These are phyloP conservation scores for Ascidia mentula DNA, from an alignment of 23 tunicate genomes.

Conservation along the genomic window DNA sequence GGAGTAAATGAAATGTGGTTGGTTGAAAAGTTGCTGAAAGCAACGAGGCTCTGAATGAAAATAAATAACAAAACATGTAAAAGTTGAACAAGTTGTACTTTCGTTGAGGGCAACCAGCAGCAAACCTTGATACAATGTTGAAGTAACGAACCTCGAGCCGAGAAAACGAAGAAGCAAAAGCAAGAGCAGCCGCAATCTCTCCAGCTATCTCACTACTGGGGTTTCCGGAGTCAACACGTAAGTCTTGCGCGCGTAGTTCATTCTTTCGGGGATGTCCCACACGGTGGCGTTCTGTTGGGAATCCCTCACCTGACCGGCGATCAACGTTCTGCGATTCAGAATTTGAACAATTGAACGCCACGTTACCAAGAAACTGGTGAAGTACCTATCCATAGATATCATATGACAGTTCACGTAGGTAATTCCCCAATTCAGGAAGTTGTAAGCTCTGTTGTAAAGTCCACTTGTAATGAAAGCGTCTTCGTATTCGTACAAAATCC, in stretches of 20 bases:
- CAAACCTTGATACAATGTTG: no score
- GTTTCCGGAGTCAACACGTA: constrained; percentile 30
- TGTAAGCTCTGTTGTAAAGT: constrained; percentile 27
- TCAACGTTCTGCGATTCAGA: not conserved
- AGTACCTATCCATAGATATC: constrained; percentile 28
- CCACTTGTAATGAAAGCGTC: constrained; percentile 47
- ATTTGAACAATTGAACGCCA: no score
- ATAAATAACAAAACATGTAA: not conserved
- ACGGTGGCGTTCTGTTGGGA: constrained; percentile 20
- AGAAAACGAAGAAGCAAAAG: constrained; percentile 87
- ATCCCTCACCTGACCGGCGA: constrained; percentile 73
- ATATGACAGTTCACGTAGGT: constrained; percentile 43
- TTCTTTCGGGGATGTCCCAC: constrained; percentile 86
- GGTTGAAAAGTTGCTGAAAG: not conserved
- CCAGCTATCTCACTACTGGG: constrained; percentile 77
- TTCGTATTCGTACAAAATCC: constrained; percentile 71
- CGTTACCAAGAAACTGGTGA: no score
- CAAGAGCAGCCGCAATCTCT: constrained; percentile 83
- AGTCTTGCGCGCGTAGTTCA: constrained; percentile 42
- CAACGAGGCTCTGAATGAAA: not conserved
- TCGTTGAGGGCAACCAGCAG: no score
- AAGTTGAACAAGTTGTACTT: no score
- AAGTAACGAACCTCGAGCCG: no score
- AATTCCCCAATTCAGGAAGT: constrained; percentile 73
- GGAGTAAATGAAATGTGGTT: not conserved